Evolutionary conservation across 2,113 vertebrate genomes (phyloP), one percentile per base, ranked within the genome.

Genomic region (Oenanthe oenanthe): DNA sequence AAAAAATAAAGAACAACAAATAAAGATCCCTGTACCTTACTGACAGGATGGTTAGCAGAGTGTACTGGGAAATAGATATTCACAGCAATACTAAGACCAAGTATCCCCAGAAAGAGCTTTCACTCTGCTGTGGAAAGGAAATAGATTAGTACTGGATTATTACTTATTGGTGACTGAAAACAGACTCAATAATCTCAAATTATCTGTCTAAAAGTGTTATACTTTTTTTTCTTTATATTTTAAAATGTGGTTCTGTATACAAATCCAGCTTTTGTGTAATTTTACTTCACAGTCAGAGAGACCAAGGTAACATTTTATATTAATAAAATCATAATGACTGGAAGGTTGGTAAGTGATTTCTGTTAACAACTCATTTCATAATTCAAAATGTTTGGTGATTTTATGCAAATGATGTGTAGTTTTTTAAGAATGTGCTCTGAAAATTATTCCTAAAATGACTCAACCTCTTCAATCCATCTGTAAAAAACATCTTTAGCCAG

Each of bases 361-460:
- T 73, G 29, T 65, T 65, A 87, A 51, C 31, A 92, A 78, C 17
- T 56, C 4, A 28, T 78, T 75, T 54, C 28, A 68, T 48, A 88
- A 6, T 73, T 65, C 13, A 89, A 22, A 7, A 62, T 77, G 65
- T 40, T 58, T 1, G 13, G 20, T 70, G 62, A 83, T 71, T 94
- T 90, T 77, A 62, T 53, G 62, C 3, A 31, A 50, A 21, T 1
- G 2, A 43, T 67, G 36, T 29, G 29, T 12, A 18, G 3, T 17
- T 68, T 75, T 82, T 83, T 36, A 76, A 63, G 58, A 84, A 85
- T 36, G 10, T 71, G 14, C 22, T 82, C 60, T 57, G 22, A 93
- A 97, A 82, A 89, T 60, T 48, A 42, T 88, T 94, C 70, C 9
- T 88, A 54, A 82, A 88, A 62, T 93, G 25, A 92, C 36, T 92